phyloP scores from a whole-genome alignment of 2,888 invertebrate genomes.

The Phlogophora meticulosa region DNA sequence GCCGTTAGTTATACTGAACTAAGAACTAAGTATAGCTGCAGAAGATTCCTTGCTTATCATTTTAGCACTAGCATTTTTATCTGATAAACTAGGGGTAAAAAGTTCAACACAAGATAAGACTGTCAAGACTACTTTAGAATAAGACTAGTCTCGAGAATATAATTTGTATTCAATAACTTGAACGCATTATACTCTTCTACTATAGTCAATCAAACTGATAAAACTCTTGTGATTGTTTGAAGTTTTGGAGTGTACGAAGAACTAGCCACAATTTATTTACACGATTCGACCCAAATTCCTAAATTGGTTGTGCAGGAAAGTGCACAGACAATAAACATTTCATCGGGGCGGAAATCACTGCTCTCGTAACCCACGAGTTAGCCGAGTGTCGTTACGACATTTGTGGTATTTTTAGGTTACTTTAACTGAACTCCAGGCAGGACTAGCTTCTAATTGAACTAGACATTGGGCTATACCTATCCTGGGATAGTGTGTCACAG shows the following conservation, averaged over 20 bases:
- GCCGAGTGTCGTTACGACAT: slow-evolving; percentile 57
- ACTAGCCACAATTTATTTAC: slow-evolving; percentile 45
- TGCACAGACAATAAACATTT: slow-evolving; percentile 65
- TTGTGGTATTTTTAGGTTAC: slow-evolving; percentile 35
- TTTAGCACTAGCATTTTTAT: background rate
- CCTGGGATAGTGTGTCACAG: slow-evolving; percentile 78
- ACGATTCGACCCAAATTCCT: slow-evolving; percentile 57
- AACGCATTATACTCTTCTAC: background rate
- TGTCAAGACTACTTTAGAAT: background rate
- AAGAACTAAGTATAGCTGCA: background rate
- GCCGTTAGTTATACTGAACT: no score
- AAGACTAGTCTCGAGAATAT: background rate
- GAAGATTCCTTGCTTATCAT: background rate
- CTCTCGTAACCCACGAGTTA: slow-evolving; percentile 46
- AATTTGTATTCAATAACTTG: background rate
- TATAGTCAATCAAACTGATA: slow-evolving; percentile 7
- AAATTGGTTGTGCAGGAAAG: slow-evolving; percentile 50
- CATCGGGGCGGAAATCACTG: slow-evolving; percentile 60
- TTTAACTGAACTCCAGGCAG: slow-evolving; percentile 31
- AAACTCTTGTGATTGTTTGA: slow-evolving; percentile 2
- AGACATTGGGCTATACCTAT: slow-evolving; percentile 82
- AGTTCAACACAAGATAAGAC: slow-evolving; percentile 12
- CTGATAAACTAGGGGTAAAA: slow-evolving; percentile 17
- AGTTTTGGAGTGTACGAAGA: slow-evolving; percentile 17
- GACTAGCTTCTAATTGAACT: slow-evolving; percentile 76